These are phyloP conservation scores for Pseudochirops corinnae DNA, from an alignment of 2,797 vertebrate genomes.

Conservation along the genomic window DNA sequence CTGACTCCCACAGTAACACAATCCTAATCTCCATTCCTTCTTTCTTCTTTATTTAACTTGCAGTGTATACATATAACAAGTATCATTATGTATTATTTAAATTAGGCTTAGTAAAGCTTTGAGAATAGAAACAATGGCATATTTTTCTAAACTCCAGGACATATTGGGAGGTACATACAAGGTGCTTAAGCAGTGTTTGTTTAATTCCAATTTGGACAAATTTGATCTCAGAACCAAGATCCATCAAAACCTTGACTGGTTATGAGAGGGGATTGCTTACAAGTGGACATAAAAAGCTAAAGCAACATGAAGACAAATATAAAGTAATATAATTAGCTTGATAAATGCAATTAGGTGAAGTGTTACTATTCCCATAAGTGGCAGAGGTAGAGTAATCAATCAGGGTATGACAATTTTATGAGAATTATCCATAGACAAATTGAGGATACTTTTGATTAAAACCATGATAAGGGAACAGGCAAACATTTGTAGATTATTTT, in stretches of 20 bases:
- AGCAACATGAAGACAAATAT: neutral
- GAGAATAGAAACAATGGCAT: neutral
- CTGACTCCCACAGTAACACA: neutral
- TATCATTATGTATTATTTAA: accelerated
- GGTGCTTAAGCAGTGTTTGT: neutral
- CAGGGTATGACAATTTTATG: neutral
- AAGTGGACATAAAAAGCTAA: neutral
- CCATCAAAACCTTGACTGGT: neutral
- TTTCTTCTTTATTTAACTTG: neutral
- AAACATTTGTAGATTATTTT: neutral
- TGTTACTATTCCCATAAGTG: neutral
- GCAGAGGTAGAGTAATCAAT: neutral
- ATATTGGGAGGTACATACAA: neutral
- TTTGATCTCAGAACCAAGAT: neutral
- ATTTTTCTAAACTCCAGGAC: neutral
- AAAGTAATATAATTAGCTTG: neutral
- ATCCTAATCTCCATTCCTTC: neutral
- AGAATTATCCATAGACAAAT: neutral
- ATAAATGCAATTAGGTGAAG: neutral
- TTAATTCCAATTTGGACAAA: constrained; percentile 16
- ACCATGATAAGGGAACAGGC: neutral
- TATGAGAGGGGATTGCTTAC: no score
- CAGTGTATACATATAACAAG: neutral
- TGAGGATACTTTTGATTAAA: neutral
- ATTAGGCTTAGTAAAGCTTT: neutral